These are phyloP conservation scores for Aphelinus atriplicis DNA, from an alignment of 1,140 invertebrate genomes.

Conservation along the genomic window DNA sequence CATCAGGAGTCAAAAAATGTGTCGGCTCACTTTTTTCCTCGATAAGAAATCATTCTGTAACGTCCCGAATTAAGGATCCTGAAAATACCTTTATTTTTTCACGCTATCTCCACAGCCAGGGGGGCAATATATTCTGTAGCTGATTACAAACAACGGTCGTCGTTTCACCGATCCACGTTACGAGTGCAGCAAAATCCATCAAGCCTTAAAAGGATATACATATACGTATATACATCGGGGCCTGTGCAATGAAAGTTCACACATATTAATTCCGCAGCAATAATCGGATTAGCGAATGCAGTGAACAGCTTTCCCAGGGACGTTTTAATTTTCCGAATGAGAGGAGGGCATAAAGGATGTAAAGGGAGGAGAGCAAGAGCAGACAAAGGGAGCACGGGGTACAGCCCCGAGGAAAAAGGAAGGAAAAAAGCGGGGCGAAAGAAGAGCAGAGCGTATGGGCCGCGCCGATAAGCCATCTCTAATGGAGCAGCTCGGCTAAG, in stretches of 20 bases:
- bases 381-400: neutral
- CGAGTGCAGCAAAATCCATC: no score
- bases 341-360: neutral
- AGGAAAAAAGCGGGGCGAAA: neutral
- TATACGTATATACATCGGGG: no score
- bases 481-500: constrained; percentile 33
- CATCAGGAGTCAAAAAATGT: neutral
- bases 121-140: no score
- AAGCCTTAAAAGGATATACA: no score
- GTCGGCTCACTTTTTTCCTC: neutral
- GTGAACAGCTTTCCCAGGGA: neutral
- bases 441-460: constrained; percentile 20
- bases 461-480: constrained; percentile 40
- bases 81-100: no score
- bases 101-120: no score
- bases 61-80: no score
- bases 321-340: neutral
- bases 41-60: neutral
- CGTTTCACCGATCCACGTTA: no score
- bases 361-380: neutral
- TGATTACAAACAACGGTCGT: no score
- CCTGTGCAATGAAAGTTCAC: no score
- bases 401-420: neutral
- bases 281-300: constrained; percentile 6
- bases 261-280: neutral